phyloP scores from a whole-genome alignment of 2,113 vertebrate species.

The Cyprinodon tularosa region DNA sequence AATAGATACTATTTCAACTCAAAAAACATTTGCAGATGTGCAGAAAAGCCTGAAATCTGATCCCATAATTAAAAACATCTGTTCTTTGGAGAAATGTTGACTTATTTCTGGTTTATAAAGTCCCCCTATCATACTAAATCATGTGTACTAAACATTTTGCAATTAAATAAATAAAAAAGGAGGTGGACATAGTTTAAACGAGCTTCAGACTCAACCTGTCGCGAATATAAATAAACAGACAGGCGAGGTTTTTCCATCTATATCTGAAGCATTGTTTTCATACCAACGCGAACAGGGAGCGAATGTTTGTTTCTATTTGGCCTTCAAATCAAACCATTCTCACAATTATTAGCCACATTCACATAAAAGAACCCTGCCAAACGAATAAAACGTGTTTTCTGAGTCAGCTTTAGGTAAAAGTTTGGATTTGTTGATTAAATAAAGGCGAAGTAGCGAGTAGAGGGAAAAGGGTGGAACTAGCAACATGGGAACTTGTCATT shows the following conservation, averaged over 20 bases:
- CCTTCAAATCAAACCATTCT: background rate
- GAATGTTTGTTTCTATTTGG: background rate
- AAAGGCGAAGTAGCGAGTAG: constrained; percentile 35
- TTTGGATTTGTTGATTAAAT: background rate
- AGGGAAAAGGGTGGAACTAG: constrained; percentile 60
- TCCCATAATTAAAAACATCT: background rate
- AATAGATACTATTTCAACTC: background rate
- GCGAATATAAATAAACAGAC: background rate
- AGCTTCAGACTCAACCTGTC: background rate
- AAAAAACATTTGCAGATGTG: background rate
- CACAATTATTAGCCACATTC: background rate
- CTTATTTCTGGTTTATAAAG: background rate
- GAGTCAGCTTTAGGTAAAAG: background rate
- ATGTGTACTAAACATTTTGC: background rate
- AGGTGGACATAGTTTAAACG: constrained; percentile 19
- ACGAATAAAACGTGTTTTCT: background rate
- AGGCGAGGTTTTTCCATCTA: constrained; percentile 1
- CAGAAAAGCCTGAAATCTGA: background rate
- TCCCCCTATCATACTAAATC: background rate
- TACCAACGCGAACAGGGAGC: constrained; percentile 10
- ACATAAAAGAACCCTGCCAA: too few relatives aligned
- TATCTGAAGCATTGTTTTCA: constrained; percentile 41
- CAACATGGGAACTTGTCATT: constrained; percentile 53
- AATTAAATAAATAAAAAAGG: background rate
- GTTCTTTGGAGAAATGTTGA: background rate